Evolutionary conservation across 2,888 invertebrate species (phyloP).

Genomic region (Caenorhabditis macrosperma): DNA sequence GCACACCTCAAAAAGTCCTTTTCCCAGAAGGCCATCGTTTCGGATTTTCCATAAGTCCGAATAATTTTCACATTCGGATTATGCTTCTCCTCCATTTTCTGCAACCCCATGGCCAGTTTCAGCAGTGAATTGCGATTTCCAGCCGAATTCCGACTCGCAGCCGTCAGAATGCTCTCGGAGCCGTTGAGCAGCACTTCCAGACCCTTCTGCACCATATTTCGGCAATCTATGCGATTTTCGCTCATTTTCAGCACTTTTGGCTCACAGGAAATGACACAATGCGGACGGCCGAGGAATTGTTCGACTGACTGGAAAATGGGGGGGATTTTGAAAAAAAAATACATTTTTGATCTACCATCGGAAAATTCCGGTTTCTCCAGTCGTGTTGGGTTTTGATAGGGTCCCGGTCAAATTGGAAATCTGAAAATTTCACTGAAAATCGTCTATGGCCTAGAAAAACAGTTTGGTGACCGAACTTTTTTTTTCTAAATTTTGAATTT

Average conservation of each 20-base stretch:
- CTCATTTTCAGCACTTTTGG: slow-evolving; percentile 7
- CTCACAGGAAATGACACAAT: slow-evolving; percentile 18
- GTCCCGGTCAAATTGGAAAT: slow-evolving; percentile 38
- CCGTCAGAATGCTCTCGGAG: slow-evolving; percentile 12
- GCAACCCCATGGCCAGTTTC: slow-evolving; percentile 33
- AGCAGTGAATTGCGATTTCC: slow-evolving; percentile 10
- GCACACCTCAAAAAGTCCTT: slow-evolving; percentile 33
- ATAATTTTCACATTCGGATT: slow-evolving; percentile 15
- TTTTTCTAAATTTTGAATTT: background rate
- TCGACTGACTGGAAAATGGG: slow-evolving; percentile 12
- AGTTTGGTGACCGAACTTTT: no score
- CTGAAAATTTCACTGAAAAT: no score
- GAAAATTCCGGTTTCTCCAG: background rate
- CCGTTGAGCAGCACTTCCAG: background rate
- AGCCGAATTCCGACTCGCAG: slow-evolving; percentile 2
- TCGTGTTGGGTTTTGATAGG: slow-evolving; percentile 1
- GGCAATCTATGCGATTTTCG: slow-evolving; percentile 20
- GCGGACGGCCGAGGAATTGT: slow-evolving; percentile 23
- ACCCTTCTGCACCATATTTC: slow-evolving; percentile 12
- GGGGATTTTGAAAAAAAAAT: background rate
- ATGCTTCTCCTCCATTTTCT: slow-evolving; percentile 23
- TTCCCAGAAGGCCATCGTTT: slow-evolving; percentile 35
- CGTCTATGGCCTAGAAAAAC: no score
- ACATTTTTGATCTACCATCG: background rate
- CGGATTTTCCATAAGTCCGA: slow-evolving; percentile 9